These are phyloP conservation scores for Lucifuga dentata DNA, from an alignment of 2,113 vertebrate species.

Conservation along the genomic window DNA sequence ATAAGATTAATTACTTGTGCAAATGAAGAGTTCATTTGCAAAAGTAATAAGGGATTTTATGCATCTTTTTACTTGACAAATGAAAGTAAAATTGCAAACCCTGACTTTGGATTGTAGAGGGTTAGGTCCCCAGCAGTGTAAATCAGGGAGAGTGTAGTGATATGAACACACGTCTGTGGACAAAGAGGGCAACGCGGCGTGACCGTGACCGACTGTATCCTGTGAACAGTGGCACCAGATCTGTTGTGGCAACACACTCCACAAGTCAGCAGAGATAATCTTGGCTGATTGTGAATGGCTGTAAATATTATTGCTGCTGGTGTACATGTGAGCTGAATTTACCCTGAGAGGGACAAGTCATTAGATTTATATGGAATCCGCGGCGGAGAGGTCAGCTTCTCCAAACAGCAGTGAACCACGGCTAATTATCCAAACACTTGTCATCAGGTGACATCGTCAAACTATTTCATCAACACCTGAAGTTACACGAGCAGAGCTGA, in stretches of 20 bases:
- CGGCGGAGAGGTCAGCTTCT: neutral
- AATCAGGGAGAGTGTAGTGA: constrained; percentile 59
- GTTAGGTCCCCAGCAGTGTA: too few species aligned
- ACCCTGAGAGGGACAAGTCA: constrained; percentile 14
- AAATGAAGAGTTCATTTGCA: too few species aligned
- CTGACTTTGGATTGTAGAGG: too few species aligned
- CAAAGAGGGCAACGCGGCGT: constrained; percentile 66
- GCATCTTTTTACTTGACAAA: too few species aligned
- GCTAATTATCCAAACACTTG: constrained; percentile 52
- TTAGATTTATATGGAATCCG: neutral
- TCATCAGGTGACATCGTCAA: constrained; percentile 39
- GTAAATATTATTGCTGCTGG: constrained; percentile 77
- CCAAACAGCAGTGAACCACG: constrained; percentile 42
- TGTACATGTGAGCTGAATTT: constrained; percentile 56
- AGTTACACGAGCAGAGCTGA: constrained; percentile 9
- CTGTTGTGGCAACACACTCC: constrained; percentile 82
- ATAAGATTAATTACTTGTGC: too few species aligned
- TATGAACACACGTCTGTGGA: constrained; percentile 73
- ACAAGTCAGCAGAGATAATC: constrained; percentile 77
- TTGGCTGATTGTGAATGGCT: constrained; percentile 60
- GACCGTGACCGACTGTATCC: constrained; percentile 69
- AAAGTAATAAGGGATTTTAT: too few species aligned
- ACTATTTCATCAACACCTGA: constrained; percentile 31
- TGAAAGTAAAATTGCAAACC: too few species aligned
- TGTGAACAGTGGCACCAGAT: constrained; percentile 62